Conservation (phyloP, 2,888 invertebrate genomes). For the Cerastis rubricosa region DNA sequence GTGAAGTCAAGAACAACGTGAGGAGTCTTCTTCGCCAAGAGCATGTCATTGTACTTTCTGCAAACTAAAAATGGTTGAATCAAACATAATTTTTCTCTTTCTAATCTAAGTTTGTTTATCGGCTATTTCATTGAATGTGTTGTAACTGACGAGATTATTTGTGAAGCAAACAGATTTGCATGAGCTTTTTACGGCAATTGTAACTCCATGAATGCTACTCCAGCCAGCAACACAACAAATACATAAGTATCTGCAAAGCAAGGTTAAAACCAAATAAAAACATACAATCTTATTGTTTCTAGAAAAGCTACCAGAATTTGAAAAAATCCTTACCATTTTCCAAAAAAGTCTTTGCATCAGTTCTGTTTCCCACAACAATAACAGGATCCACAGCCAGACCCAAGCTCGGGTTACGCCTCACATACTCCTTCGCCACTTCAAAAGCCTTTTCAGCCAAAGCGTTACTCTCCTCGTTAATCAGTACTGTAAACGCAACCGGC, state of each 20-base stretch:
- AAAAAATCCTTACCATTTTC: slow-evolving; percentile 91
- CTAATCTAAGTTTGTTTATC: slow-evolving; percentile 10
- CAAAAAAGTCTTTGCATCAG: slow-evolving; percentile 93
- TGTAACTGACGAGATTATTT: slow-evolving; percentile 11
- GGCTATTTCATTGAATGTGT: slow-evolving; percentile 7
- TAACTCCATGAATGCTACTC: slow-evolving; percentile 18
- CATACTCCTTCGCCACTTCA: slow-evolving; percentile 93
- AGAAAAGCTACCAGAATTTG: neutral
- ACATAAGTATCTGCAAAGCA: neutral
- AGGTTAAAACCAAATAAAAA: neutral
- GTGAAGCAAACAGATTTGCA: slow-evolving; percentile 27
- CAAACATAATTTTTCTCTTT: slow-evolving; percentile 25
- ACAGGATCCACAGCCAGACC: slow-evolving; percentile 92
- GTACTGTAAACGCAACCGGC: slow-evolving; percentile 87
- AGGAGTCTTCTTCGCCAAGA: slow-evolving; percentile 92
- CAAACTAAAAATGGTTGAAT: slow-evolving; percentile 90
- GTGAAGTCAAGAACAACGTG: slow-evolving; percentile 96
- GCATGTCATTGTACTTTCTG: slow-evolving; percentile 92
- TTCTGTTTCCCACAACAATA: slow-evolving; percentile 93
- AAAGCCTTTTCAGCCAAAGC: slow-evolving; percentile 93
- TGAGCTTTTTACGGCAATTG: slow-evolving; percentile 10
- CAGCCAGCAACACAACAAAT: neutral
- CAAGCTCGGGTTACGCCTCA: slow-evolving; percentile 93
- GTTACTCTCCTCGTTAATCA: slow-evolving; percentile 94
- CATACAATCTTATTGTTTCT: neutral